Evolutionary conservation across 2,888 invertebrate genomes (phyloP).

Genomic region (Actias luna): DNA sequence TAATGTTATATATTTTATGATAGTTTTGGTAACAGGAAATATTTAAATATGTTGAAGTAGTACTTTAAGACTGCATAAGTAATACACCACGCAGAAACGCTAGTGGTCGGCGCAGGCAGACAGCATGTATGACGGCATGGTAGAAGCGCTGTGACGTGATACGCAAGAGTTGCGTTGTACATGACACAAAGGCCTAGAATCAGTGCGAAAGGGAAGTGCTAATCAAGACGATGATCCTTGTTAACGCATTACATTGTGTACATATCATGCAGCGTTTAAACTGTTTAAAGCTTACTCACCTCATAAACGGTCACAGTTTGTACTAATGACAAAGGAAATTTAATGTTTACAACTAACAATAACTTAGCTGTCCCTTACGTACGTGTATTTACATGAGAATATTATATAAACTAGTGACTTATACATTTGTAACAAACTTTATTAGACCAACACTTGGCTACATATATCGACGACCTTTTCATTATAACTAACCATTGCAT

Average conservation of each 20-base stretch:
- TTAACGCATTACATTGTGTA: conserved; percentile 52
- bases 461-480: too few relatives aligned
- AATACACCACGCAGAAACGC: not conserved
- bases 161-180: conserved; percentile 21
- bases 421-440: too few relatives aligned
- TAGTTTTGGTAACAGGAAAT: too few relatives aligned
- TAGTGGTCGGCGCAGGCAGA: not conserved
- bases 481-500: too few relatives aligned
- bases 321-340: not conserved
- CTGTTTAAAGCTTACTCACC: conserved; percentile 42
- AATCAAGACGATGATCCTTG: conserved; percentile 56
- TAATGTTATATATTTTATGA: too few relatives aligned
- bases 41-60: not conserved
- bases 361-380: not conserved
- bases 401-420: too few relatives aligned
- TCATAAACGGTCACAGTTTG: conserved; percentile 17
- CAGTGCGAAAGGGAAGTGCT: conserved; percentile 62
- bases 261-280: conserved; percentile 29
- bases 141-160: not conserved
- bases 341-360: not conserved
- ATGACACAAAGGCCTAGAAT: conserved; percentile 53
- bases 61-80: not conserved
- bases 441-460: too few relatives aligned
- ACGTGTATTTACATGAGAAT: not conserved
- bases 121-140: not conserved